A percentile compares a stretch with the other conserved stretches of the same genome.
Evolutionary conservation across 2,113 vertebrate species (phyloP).

Genomic region (Aspiorhynchus laticeps): DNA sequence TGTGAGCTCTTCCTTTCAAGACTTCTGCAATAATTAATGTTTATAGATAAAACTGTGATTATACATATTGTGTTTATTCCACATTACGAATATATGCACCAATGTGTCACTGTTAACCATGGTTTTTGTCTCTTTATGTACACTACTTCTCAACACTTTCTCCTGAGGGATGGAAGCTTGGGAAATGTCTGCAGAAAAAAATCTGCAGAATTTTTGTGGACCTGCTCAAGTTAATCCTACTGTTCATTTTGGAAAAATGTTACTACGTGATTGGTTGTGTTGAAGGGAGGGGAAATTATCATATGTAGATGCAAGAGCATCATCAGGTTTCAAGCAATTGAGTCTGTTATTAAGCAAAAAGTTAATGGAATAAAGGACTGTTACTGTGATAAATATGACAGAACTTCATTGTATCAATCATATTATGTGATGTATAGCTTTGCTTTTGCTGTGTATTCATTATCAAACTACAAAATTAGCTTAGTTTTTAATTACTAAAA

Average conservation of each 20-base stretch:
- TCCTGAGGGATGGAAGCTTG: conserved; percentile 5
- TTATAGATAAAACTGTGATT: not conserved
- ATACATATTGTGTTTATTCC: not conserved
- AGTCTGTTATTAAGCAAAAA: not conserved
- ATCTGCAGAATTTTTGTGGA: not conserved
- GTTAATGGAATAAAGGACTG: conserved; percentile 42
- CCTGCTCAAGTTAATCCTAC: not conserved
- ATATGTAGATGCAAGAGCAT: conserved; percentile 54
- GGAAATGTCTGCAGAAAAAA: not conserved
- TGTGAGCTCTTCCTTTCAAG: conserved; percentile 5
- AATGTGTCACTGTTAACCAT: conserved; percentile 13
- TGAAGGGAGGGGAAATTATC: conserved; percentile 55
- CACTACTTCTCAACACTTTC: not conserved
- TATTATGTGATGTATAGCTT: conserved; percentile 57
- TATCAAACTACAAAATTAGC: not conserved
- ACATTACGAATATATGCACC: not conserved
- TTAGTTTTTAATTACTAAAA: not conserved
- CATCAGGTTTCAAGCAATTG: conserved; percentile 27
- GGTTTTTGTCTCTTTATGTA: conserved; percentile 3
- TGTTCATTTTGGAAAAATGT: conserved; percentile 14
- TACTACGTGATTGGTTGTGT: conserved; percentile 34
- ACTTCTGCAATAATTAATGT: conserved; percentile 63
- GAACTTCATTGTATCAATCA: conserved; percentile 52
- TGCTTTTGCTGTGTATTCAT: not conserved
- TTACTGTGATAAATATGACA: conserved; percentile 47